Base-by-base conservation (phyloP, 2,888 invertebrate species). In the Cephalotes varians region DNA sequence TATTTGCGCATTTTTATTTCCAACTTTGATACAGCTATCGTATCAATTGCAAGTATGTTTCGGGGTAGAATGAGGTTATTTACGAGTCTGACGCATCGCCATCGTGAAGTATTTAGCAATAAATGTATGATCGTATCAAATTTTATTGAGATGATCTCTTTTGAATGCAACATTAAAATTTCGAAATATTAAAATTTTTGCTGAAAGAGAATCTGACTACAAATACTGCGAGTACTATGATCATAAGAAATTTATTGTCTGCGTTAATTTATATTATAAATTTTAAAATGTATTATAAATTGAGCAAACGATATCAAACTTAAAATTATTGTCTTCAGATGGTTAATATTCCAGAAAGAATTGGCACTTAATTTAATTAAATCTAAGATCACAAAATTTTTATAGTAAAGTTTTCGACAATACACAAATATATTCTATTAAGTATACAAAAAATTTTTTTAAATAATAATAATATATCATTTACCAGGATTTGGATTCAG, bases 1-100 rank as follows among this genome's bases (percentile, higher is more conserved):
- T 74, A 74, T 62, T 76, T 15, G 12, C 25, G 10, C 40, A 76
- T 40, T 67, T 62, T 76, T 67, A 65, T 54, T 40, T 76, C 3
- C 40, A 60, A 25, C 7, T 25, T 60, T 6, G 21, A 60, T 58
- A 44, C n/a, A 15, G 21, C n/a, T 56, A 44, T 74, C 49, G 7
- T 3, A 47, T n/a, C n/a, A n/a, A n/a, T n/a, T n/a, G n/a, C n/a
- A n/a, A n/a, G 18, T 10, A 2, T 64, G 37, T 76, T 37, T 67
- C 9, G 37, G 3, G 15, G 28, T n/a, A n/a, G 4, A 15, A 10
- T 67, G 5, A 76, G 5, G 21, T 76, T 76, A 76, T 65, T 67
- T 40, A 21, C 12, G 10, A 67, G 15, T 15, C 18, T 28, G 76
- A 76, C 51, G n/a, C 9, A 73, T 37, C n/a, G 2, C 12, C 40